These are phyloP conservation scores for Trichosurus vulpecula DNA, from an alignment of 2,797 vertebrate genomes.

Conservation along the genomic window DNA sequence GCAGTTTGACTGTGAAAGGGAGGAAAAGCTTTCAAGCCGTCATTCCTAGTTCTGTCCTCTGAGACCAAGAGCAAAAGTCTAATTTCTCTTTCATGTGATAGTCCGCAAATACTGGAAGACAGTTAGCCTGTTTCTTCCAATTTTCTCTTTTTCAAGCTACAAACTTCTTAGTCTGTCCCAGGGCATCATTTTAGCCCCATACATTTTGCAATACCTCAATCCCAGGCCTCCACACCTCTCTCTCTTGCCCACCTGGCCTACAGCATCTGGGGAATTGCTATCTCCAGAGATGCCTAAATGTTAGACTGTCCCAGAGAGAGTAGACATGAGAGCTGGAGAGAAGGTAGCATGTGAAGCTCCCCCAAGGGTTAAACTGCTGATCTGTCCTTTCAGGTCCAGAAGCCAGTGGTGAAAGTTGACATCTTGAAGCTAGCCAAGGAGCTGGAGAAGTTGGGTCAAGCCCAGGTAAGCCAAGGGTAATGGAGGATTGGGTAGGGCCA, in stretches of 20 bases:
- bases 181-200: background rate
- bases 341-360: background rate
- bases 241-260: background rate
- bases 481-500: background rate
- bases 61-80: background rate
- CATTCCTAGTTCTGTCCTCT: background rate
- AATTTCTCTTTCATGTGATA: background rate
- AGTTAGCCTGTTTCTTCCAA: background rate
- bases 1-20: background rate
- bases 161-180: background rate
- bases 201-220: background rate
- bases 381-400: slow-evolving; percentile 75
- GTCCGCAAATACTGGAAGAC: background rate
- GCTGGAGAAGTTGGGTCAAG: slow-evolving; percentile 78
- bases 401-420: slow-evolving; percentile 75
- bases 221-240: background rate
- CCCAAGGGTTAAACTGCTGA: background rate
- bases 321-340: background rate
- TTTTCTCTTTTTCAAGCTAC: background rate
- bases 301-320: background rate
- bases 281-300: background rate
- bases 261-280: background rate
- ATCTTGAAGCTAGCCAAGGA: slow-evolving; percentile 65
- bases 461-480: slow-evolving; percentile 78
- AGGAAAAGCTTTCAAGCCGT: background rate